phyloP scores from a whole-genome alignment of 2,797 vertebrate genomes.

The Hephaestus fuliginosus region DNA sequence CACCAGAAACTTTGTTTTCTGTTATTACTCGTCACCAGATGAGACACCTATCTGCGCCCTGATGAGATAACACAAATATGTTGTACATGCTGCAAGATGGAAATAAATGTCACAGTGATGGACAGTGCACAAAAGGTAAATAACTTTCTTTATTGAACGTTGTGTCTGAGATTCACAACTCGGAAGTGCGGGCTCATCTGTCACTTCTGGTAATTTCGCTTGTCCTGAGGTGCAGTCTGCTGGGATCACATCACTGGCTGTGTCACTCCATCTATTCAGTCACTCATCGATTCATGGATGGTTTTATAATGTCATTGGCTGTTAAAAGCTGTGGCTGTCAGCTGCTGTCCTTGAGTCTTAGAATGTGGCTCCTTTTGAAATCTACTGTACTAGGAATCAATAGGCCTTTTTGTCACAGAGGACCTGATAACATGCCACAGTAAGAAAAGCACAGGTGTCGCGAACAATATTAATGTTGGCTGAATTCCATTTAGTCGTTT shows the following conservation, averaged over 20 bases:
- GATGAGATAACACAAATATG: conserved; percentile 37
- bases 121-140: conserved; percentile 43
- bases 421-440: not conserved
- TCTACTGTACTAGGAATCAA: not conserved
- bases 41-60: not conserved
- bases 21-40: conserved; percentile 10
- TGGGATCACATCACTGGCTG: not conserved
- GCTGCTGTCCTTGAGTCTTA: not conserved
- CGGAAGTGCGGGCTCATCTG: conserved; percentile 4
- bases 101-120: conserved; percentile 61
- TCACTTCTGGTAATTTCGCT: conserved; percentile 8
- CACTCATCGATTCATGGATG: not conserved
- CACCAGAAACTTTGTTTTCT: conserved; percentile 27
- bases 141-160: conserved; percentile 32
- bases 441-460: too few relatives aligned
- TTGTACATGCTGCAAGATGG: conserved; percentile 20
- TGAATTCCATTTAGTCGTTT: not conserved
- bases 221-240: not conserved
- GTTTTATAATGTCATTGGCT: conserved; percentile 23
- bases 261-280: not conserved
- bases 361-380: not conserved
- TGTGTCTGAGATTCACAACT: conserved; percentile 21
- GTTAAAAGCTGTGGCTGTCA: conserved; percentile 9
- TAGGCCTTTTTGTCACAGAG: not conserved
- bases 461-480: not conserved